phyloP scores from a whole-genome alignment of 2,888 invertebrate genomes.

The Trichopoda pennipes region DNA sequence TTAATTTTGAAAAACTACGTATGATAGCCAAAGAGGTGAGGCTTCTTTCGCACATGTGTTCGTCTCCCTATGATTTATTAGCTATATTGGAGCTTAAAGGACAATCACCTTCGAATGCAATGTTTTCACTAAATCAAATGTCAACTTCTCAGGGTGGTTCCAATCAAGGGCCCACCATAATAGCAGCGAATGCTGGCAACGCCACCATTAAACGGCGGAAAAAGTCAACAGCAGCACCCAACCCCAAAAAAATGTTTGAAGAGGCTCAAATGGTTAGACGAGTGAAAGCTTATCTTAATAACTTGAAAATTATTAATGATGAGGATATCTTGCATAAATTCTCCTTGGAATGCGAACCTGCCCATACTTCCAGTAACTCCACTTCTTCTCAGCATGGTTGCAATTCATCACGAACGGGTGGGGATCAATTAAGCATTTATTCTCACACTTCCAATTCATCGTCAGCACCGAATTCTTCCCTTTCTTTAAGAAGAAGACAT shows the following conservation, averaged over 20 bases:
- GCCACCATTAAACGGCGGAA: constrained; percentile 94
- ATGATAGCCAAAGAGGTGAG: constrained; percentile 99
- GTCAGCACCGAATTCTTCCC: constrained; percentile 82
- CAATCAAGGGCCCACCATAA: constrained; percentile 72
- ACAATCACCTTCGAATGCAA: constrained; percentile 92
- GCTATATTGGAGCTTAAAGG: constrained; percentile 92
- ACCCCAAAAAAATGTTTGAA: constrained; percentile 99
- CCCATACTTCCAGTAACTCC: constrained; percentile 76
- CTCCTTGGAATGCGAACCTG: constrained; percentile 93
- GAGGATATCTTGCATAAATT: constrained; percentile 94
- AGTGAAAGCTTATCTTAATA: constrained; percentile 96
- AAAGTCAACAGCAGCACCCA: constrained; percentile 93
- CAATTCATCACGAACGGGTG: constrained; percentile 72
- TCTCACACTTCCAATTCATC: constrained; percentile 79
- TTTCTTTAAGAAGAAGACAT: constrained; percentile 87
- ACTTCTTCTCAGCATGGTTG: constrained; percentile 72
- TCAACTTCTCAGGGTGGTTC: constrained; percentile 84
- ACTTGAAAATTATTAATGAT: constrained; percentile 92
- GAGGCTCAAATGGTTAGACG: constrained; percentile 99
- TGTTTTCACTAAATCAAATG: constrained; percentile 93
- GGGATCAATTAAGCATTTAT: constrained; percentile 82
- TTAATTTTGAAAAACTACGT: constrained; percentile 98
- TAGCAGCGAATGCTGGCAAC: constrained; percentile 83
- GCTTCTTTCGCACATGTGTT: constrained; percentile 95
- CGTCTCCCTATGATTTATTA: constrained; percentile 93